A percentile compares a stretch with the other conserved stretches of the same genome.
phyloP scores from a whole-genome alignment of 2,888 invertebrate species.

The Pristionchus arcanus region DNA sequence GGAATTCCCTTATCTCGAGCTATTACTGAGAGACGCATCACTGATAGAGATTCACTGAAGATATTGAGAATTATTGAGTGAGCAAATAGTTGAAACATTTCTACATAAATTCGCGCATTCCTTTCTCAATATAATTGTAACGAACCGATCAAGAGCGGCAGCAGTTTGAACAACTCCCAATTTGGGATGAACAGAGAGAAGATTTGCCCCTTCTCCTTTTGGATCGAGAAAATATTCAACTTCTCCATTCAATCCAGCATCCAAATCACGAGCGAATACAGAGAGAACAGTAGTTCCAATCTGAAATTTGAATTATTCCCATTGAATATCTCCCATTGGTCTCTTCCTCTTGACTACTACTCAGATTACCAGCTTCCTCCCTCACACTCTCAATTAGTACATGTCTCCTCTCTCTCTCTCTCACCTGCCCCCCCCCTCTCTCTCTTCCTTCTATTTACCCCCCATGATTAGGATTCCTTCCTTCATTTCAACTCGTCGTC shows the following conservation, averaged over 20 bases:
- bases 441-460: background rate
- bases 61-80: conserved; percentile 81
- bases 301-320: conserved; percentile 59
- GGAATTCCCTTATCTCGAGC: conserved; percentile 75
- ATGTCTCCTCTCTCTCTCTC: conserved; percentile 31
- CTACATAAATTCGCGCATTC: background rate
- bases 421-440: conserved; percentile 7
- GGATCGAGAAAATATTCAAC: conserved; percentile 78
- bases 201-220: conserved; percentile 63
- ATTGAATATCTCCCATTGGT: background rate
- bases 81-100: conserved; percentile 76
- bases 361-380: conserved; percentile 54
- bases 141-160: conserved; percentile 88
- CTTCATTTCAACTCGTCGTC: conserved; percentile 14
- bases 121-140: conserved; percentile 79
- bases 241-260: conserved; percentile 91
- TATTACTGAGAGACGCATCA: conserved; percentile 79
- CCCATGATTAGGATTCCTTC: conserved; percentile 36
- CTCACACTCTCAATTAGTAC: conserved; percentile 39
- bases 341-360: background rate
- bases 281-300: conserved; percentile 77
- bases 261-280: conserved; percentile 89
- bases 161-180: conserved; percentile 95
- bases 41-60: conserved; percentile 71
- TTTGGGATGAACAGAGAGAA: conserved; percentile 91